Conservation (phyloP, 2,113 vertebrate species). For the Rattus rattus region DNA sequence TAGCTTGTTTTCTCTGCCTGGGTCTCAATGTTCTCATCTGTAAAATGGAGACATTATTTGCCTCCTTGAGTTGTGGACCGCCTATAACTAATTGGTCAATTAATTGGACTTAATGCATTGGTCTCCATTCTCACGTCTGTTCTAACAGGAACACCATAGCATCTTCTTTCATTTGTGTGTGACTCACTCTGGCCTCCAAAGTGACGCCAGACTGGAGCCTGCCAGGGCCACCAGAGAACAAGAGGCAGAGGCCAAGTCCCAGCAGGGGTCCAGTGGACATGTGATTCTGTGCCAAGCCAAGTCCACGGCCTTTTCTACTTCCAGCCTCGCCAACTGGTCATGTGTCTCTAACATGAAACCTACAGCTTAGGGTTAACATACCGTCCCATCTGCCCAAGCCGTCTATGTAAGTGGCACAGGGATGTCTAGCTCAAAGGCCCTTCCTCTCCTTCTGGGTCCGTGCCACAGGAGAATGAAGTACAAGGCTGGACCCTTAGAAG, state of each 20-base stretch:
- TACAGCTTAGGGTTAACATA: neutral
- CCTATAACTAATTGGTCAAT: neutral
- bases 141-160: neutral
- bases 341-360: neutral
- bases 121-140: neutral
- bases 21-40: conserved; percentile 18
- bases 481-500: neutral
- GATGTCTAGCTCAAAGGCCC: neutral
- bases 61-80: neutral
- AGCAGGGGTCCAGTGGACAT: neutral
- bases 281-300: neutral
- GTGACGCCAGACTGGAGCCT: conserved; percentile 3
- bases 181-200: neutral
- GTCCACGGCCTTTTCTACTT: neutral
- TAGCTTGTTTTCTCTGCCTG: neutral
- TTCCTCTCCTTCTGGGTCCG: neutral
- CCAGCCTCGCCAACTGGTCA: neutral
- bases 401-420: neutral
- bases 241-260: neutral
- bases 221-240: neutral
- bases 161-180: conserved; percentile 12
- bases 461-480: neutral
- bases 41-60: neutral
- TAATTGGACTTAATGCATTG: neutral
- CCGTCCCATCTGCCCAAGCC: neutral